Conservation (phyloP, 2,888 invertebrate species). For the Chaetogeoica ovagalla region DNA sequence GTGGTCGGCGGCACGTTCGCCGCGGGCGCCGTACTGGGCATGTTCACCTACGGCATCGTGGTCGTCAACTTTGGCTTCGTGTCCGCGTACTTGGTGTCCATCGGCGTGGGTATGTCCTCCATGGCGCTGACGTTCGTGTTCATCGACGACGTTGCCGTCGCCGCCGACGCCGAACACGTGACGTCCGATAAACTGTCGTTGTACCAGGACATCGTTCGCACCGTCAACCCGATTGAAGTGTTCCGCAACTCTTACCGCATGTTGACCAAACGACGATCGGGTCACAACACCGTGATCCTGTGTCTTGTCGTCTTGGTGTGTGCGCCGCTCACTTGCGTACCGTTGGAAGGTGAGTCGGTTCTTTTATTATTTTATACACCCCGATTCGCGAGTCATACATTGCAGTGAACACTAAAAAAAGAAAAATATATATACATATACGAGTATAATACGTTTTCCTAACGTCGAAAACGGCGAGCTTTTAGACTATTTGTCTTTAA, state of each 20-base stretch:
- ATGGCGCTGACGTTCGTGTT: conserved; percentile 1
- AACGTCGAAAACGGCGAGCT: too few relatives aligned
- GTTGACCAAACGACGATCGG: neutral
- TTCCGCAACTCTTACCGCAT: conserved; percentile 14
- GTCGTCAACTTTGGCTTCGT: conserved; percentile 18
- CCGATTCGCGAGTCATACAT: too few relatives aligned
- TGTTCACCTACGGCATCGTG: conserved; percentile 21
- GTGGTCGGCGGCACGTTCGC: conserved; percentile 52
- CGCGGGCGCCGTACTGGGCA: conserved; percentile 48
- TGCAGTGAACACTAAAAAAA: too few relatives aligned
- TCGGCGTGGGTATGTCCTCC: neutral
- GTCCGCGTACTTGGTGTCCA: conserved; percentile 4
- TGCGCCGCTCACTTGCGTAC: conserved; percentile 24
- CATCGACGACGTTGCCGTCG: neutral
- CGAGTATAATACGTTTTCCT: too few relatives aligned
- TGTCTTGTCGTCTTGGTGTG: conserved; percentile 24
- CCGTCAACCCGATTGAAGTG: conserved; percentile 22
- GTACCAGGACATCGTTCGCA: neutral
- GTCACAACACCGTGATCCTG: neutral
- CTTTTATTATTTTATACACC: neutral
- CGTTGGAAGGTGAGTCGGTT: conserved; percentile 21
- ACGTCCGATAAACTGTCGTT: neutral
- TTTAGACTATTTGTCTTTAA: too few relatives aligned
- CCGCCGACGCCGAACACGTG: neutral
- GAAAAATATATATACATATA: too few relatives aligned